Evolutionary conservation across 2,888 invertebrate genomes (phyloP).

Genomic region (Pecten maximus): DNA sequence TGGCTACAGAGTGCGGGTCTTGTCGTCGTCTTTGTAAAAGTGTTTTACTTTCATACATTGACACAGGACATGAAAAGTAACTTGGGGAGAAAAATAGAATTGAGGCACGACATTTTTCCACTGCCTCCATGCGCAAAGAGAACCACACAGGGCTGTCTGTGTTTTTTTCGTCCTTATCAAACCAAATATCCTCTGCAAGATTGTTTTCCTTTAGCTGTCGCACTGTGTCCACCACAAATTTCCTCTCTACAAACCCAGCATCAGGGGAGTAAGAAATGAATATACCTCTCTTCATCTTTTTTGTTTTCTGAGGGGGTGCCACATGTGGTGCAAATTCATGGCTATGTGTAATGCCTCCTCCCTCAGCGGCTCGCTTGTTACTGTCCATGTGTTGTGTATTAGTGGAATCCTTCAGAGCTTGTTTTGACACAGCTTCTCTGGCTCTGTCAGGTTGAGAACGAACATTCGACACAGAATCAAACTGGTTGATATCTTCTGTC

Average conservation of each 20-base stretch:
- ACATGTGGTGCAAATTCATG: neutral
- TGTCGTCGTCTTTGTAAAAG: conserved; percentile 74
- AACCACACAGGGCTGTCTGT: conserved; percentile 81
- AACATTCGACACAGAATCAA: conserved; percentile 71
- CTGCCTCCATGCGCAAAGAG: conserved; percentile 80
- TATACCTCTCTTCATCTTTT: conserved; percentile 78
- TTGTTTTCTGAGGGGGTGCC: conserved; percentile 56
- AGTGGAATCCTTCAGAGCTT: conserved; percentile 42
- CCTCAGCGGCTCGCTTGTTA: conserved; percentile 38
- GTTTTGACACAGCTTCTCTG: conserved; percentile 38
- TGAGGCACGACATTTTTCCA: conserved; percentile 79
- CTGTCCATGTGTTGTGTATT: conserved; percentile 42
- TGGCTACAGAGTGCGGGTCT: conserved; percentile 70
- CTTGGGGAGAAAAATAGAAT: conserved; percentile 78
- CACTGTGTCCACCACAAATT: conserved; percentile 80
- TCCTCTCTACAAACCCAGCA: conserved; percentile 79
- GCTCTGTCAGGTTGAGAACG: conserved; percentile 64
- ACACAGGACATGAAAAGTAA: conserved; percentile 79
- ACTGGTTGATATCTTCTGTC: conserved; percentile 69
- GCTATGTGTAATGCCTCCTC: neutral
- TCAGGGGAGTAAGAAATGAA: conserved; percentile 81
- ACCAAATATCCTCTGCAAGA: conserved; percentile 81
- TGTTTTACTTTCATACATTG: conserved; percentile 79
- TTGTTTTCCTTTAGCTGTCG: conserved; percentile 81
- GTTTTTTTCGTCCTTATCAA: conserved; percentile 81